Evolutionary conservation across 2,888 invertebrate species (phyloP).

Genomic region (Amiota mariae): DNA sequence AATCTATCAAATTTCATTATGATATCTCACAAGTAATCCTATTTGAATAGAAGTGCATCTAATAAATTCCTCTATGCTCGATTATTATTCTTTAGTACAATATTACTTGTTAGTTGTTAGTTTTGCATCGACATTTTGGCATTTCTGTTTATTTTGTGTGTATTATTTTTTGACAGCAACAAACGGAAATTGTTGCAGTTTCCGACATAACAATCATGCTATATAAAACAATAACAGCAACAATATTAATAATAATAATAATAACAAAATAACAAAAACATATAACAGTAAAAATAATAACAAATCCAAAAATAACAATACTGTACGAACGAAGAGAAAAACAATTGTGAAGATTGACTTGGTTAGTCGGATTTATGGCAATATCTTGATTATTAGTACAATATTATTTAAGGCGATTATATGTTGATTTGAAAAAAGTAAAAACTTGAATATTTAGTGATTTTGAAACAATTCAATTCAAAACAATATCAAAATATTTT

Average conservation of each 20-base stretch:
- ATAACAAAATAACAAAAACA: no score
- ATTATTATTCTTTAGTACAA: not conserved
- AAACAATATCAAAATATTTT: no score
- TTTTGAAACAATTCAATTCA: no score
- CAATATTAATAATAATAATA: no score
- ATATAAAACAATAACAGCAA: no score
- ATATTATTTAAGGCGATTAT: not conserved
- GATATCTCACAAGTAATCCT: no score
- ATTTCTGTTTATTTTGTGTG: slow-evolving; percentile 11
- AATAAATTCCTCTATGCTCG: no score
- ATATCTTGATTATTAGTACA: not conserved
- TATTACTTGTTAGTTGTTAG: slow-evolving; percentile 6
- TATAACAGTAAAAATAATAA: not conserved
- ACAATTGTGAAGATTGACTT: not conserved
- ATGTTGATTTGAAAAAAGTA: not conserved
- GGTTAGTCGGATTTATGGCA: slow-evolving; percentile 3
- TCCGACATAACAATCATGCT: slow-evolving; percentile 10
- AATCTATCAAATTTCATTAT: no score
- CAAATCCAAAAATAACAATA: not conserved
- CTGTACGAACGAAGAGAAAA: not conserved
- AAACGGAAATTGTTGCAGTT: slow-evolving; percentile 17
- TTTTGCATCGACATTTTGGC: slow-evolving; percentile 3
- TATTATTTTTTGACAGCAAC: slow-evolving; percentile 10
- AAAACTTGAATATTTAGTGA: no score
- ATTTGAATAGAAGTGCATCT: no score